A percentile compares a stretch with the other conserved stretches of the same genome.
Conservation (phyloP, 2,888 invertebrate species). For the Cephus nigrinus region DNA sequence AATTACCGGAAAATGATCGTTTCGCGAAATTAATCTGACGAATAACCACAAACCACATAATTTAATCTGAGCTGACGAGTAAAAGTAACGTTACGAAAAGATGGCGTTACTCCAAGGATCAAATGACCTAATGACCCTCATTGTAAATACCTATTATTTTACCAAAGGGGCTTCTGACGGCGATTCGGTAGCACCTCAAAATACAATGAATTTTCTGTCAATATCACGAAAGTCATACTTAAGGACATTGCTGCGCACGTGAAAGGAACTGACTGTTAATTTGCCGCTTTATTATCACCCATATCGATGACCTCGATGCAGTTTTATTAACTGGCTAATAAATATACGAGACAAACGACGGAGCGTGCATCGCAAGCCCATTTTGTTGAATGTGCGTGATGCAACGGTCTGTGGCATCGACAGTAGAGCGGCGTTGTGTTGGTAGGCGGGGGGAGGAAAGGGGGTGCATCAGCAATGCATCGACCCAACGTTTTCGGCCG, state of each 20-base stretch:
- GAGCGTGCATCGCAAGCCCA: neutral
- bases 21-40: neutral
- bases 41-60: neutral
- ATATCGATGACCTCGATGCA: neutral
- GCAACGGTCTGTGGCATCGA: neutral
- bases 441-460: neutral
- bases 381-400: neutral
- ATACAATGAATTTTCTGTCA: neutral
- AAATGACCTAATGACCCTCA: neutral
- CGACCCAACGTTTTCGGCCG: slow-evolving; percentile 13
- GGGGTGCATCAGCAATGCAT: neutral
- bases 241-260: neutral
- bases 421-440: neutral
- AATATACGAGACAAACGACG: neutral
- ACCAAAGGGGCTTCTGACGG: neutral
- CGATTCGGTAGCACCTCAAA: neutral
- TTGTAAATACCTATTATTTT: neutral
- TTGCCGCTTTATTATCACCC: neutral
- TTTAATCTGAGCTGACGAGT: neutral
- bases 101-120: neutral
- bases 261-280: neutral
- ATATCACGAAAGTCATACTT: neutral
- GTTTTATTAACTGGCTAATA: neutral
- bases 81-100: neutral
- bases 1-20: neutral